These are phyloP conservation scores for Stichodactyla helianthus DNA, from an alignment of 64 coral and sea anemone genomes.

Conservation along the genomic window DNA sequence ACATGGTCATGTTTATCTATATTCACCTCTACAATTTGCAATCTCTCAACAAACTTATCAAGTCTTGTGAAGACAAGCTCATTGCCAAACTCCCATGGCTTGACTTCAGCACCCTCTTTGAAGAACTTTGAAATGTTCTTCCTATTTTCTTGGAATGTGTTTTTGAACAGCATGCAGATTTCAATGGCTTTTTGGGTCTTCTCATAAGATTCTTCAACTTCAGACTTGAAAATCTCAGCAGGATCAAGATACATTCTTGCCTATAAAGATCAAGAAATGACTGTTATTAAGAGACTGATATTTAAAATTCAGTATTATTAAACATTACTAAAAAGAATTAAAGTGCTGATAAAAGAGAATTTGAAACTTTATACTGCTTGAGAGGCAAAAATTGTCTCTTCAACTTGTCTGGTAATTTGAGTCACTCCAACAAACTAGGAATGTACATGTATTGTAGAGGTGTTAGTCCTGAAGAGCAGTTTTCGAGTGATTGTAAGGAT, in stretches of 20 bases:
- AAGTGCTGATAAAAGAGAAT: too few species aligned
- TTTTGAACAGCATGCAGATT: conserved; percentile 74
- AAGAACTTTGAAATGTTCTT: conserved; percentile 83
- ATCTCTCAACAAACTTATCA: conserved; percentile 78
- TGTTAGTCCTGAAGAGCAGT: too few species aligned
- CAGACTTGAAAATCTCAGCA: conserved; percentile 94
- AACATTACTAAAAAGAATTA: too few species aligned
- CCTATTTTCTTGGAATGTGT: conserved; percentile 74
- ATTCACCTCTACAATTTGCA: conserved; percentile 83
- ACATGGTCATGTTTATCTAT: neutral
- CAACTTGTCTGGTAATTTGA: too few species aligned
- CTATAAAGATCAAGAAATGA: neutral
- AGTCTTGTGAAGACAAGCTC: conserved; percentile 87
- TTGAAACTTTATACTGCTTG: too few species aligned
- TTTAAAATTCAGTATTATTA: neutral
- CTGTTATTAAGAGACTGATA: neutral
- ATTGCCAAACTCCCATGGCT: conserved; percentile 89
- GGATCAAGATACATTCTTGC: conserved; percentile 89
- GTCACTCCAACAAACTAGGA: too few species aligned
- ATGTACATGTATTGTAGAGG: too few species aligned
- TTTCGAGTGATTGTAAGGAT: too few species aligned
- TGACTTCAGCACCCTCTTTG: conserved; percentile 74
- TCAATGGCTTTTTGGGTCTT: conserved; percentile 76
- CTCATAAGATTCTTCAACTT: conserved; percentile 84
- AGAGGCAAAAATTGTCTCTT: too few species aligned